A percentile compares a stretch with the other conserved stretches of the same genome.
Conservation (phyloP, 2,113 vertebrate species). For the Tachysurus vachellii region DNA sequence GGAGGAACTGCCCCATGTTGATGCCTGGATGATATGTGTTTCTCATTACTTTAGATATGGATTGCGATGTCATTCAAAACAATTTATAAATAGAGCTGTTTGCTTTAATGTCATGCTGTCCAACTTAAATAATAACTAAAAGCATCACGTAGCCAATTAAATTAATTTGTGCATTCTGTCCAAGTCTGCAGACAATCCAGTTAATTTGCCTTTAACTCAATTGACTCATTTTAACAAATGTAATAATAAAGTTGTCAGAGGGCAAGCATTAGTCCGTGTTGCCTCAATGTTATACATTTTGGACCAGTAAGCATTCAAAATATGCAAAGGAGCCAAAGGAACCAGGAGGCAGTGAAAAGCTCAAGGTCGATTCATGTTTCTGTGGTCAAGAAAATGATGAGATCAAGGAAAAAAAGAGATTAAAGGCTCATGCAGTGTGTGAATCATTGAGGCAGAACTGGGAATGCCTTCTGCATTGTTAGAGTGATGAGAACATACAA, state of each 20-base stretch:
- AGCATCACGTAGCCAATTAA: conserved; percentile 2
- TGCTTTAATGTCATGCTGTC: conserved; percentile 3
- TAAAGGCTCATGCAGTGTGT: conserved; percentile 24
- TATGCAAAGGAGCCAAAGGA: conserved; percentile 12
- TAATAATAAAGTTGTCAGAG: conserved; percentile 36
- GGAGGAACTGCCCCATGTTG: not conserved
- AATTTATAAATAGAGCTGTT: conserved; percentile 32
- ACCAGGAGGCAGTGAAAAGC: not conserved
- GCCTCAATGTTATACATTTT: conserved; percentile 16
- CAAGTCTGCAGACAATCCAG: conserved; percentile 25
- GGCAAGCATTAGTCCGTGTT: conserved; percentile 33
- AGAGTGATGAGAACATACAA: not conserved
- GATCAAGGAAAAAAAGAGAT: conserved; percentile 13
- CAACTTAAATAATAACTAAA: conserved; percentile 35
- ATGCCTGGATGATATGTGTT: not conserved
- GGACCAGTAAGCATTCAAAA: conserved; percentile 33
- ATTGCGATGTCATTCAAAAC: not conserved
- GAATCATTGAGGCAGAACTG: conserved; percentile 33
- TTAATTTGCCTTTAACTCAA: conserved; percentile 36
- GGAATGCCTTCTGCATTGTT: not conserved
- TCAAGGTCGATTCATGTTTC: conserved; percentile 25
- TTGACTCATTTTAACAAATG: conserved; percentile 28
- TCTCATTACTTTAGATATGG: not conserved
- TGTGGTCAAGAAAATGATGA: conserved; percentile 28
- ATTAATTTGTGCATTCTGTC: conserved; percentile 39